Conservation (phyloP, 2,888 invertebrate species). For the Apoda limacodes region DNA sequence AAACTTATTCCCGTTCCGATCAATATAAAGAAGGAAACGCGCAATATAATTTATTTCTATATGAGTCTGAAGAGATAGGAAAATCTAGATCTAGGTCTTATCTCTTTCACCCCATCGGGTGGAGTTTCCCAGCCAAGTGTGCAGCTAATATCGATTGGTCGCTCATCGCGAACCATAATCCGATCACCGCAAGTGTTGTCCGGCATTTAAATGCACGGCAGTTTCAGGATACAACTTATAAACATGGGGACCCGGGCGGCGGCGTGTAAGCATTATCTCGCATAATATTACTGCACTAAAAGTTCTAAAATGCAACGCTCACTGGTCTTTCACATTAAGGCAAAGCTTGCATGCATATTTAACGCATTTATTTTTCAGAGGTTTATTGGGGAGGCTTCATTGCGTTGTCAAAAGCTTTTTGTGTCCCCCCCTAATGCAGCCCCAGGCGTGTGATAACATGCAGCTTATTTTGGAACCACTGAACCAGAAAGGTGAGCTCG, state of each 20-base stretch:
- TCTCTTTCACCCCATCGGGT: constrained; percentile 50
- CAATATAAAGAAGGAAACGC: constrained; percentile 16
- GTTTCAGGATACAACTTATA: constrained; percentile 77
- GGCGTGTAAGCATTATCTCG: constrained; percentile 79
- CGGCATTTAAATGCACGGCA: constrained; percentile 72
- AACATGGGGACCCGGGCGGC: constrained; percentile 95
- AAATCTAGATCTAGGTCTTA: constrained; percentile 60
- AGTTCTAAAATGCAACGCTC: constrained; percentile 12
- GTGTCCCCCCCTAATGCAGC: constrained; percentile 52
- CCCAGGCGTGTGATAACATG: constrained; percentile 41
- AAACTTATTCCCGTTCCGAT: neutral
- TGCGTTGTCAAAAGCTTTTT: constrained; percentile 57
- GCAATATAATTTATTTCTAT: constrained; percentile 24
- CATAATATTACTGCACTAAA: too few relatives aligned
- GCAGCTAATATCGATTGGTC: constrained; percentile 47
- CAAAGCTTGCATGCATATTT: constrained; percentile 54
- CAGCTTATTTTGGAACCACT: constrained; percentile 53
- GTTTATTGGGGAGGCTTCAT: constrained; percentile 41
- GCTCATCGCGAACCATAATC: constrained; percentile 29
- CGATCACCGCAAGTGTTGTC: constrained; percentile 32
- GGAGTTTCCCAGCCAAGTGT: constrained; percentile 22
- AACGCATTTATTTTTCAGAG: constrained; percentile 65
- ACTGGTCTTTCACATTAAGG: constrained; percentile 19
- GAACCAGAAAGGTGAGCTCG: constrained; percentile 62
- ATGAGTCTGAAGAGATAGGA: constrained; percentile 44